These are phyloP conservation scores for Furnarius figulus DNA, from an alignment of 2,113 vertebrate species.

Conservation along the genomic window DNA sequence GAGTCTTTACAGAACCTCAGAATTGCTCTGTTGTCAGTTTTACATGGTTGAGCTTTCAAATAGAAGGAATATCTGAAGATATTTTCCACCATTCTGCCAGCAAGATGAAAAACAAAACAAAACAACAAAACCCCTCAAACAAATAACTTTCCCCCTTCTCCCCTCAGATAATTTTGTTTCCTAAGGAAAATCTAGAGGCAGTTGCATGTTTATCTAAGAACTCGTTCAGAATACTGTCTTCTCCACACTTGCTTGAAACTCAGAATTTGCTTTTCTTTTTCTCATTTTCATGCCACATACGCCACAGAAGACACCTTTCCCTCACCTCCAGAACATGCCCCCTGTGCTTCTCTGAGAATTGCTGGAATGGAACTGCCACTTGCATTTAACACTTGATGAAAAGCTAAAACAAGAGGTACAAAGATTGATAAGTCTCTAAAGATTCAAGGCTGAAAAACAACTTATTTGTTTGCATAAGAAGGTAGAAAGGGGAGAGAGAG, in stretches of 20 bases:
- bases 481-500: not conserved
- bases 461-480: not conserved
- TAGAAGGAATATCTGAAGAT: not conserved
- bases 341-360: not conserved
- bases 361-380: not conserved
- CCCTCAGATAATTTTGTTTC: not conserved
- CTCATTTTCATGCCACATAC: not conserved
- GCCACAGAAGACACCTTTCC: not conserved
- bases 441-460: not conserved
- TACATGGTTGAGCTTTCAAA: not conserved
- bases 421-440: not conserved
- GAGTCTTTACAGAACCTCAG: not conserved
- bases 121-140: not conserved
- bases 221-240: not conserved
- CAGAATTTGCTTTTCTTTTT: not conserved
- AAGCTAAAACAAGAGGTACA: not conserved
- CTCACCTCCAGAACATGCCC: not conserved
- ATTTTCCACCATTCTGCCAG: not conserved
- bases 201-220: not conserved
- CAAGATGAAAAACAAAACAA: not conserved
- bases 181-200: not conserved
- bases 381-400: not conserved
- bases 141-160: not conserved
- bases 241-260: not conserved
- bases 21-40: not conserved